These are phyloP conservation scores for Epinotia demarniana DNA, from an alignment of 2,888 invertebrate species.

Conservation along the genomic window DNA sequence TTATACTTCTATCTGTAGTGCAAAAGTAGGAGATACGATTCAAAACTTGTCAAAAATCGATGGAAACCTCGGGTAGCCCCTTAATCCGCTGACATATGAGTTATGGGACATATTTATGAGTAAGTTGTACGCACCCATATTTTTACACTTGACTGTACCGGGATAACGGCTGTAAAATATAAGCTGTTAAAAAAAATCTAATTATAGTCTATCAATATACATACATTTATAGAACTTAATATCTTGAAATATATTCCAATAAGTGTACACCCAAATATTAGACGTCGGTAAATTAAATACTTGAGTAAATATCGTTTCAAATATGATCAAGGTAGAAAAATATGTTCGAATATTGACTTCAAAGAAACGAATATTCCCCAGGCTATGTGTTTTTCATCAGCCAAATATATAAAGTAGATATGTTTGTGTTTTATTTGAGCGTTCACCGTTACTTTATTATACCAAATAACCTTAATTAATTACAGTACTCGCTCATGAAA, in stretches of 20 bases:
- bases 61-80: too few species aligned
- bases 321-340: constrained; percentile 21
- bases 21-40: too few species aligned
- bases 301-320: constrained; percentile 14
- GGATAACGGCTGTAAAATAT: too few species aligned
- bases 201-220: too few species aligned
- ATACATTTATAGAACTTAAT: neutral
- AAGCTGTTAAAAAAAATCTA: too few species aligned
- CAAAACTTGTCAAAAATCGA: too few species aligned
- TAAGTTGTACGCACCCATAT: too few species aligned
- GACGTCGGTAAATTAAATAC: too few species aligned
- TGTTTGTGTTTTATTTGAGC: neutral
- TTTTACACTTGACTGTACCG: too few species aligned
- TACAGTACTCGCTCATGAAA: neutral
- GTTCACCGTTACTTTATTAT: constrained; percentile 7
- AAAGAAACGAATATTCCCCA: constrained; percentile 8
- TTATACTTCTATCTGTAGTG: too few species aligned
- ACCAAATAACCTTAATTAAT: neutral
- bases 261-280: neutral
- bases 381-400: constrained; percentile 10
- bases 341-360: constrained; percentile 10
- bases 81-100: too few species aligned
- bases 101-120: too few species aligned
- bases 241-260: neutral
- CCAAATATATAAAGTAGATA: constrained; percentile 1